These are phyloP conservation scores for Cerceris ruficornis DNA, from an alignment of 2,888 invertebrate species.

Conservation along the genomic window DNA sequence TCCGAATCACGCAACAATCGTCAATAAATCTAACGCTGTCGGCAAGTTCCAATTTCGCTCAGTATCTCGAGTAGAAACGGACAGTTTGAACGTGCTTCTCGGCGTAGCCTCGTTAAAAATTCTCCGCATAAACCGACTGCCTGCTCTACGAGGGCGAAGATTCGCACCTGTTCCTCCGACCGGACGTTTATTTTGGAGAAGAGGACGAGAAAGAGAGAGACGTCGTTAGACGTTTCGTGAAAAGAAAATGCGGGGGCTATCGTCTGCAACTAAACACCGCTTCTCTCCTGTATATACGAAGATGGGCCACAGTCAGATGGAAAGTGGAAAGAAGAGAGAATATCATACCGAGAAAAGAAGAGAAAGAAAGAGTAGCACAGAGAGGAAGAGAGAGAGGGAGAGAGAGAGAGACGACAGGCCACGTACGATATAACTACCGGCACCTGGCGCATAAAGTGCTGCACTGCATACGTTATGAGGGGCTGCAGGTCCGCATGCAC, in stretches of 20 bases:
- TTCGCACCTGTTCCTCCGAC: conserved; percentile 62
- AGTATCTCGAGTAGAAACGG: conserved; percentile 22
- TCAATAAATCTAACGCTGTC: conserved; percentile 1
- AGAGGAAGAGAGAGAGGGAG: conserved; percentile 10
- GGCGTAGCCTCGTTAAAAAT: conserved; percentile 56
- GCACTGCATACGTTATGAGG: conserved; percentile 68
- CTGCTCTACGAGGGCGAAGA: conserved; percentile 32
- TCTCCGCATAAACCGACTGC: conserved; percentile 39
- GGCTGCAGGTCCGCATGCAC: conserved; percentile 50
- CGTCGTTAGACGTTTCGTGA: conserved; percentile 53
- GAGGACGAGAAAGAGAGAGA: neutral
- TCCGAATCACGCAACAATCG: neutral
- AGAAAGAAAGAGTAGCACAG: neutral
- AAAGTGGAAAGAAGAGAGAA: no score
- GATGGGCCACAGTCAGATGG: neutral
- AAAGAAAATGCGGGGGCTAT: conserved; percentile 59
- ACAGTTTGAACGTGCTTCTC: conserved; percentile 38
- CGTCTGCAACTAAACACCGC: conserved; percentile 31
- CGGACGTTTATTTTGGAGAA: conserved; percentile 49
- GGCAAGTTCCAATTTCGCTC: conserved; percentile 10
- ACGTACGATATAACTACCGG: conserved; percentile 73
- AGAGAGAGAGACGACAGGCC: conserved; percentile 46
- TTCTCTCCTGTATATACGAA: neutral
- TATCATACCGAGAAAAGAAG: neutral
- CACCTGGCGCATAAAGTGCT: conserved; percentile 73